These are phyloP conservation scores for Gymnopithys bicolor DNA, from an alignment of 2,797 vertebrate species.

Conservation along the genomic window DNA sequence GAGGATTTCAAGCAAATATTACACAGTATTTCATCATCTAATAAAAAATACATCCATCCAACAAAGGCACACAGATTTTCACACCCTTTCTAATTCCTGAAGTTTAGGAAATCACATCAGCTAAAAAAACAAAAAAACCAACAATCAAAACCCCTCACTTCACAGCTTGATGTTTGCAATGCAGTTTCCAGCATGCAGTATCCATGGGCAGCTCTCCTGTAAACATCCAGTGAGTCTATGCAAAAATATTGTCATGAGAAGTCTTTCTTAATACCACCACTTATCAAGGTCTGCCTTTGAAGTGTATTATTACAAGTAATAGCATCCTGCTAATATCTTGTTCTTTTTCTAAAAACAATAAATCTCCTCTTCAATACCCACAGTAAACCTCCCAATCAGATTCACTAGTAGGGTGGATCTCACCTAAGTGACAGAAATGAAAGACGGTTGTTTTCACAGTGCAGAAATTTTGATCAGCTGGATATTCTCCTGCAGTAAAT, in stretches of 20 bases:
- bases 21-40: not conserved
- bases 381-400: not conserved
- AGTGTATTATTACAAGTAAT: not conserved
- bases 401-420: not conserved
- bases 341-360: constrained; percentile 38
- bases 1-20: not conserved
- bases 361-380: not conserved
- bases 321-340: constrained; percentile 40
- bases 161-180: constrained; percentile 16
- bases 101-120: not conserved
- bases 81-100: not conserved
- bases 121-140: not conserved
- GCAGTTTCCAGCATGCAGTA: not conserved
- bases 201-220: not conserved
- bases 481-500: constrained; percentile 15
- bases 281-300: constrained; percentile 16
- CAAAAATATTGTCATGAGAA: constrained; percentile 47
- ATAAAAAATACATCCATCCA: not conserved
- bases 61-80: not conserved
- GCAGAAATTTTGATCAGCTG: constrained; percentile 9
- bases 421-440: constrained; percentile 4
- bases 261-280: not conserved
- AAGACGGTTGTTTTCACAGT: not conserved
- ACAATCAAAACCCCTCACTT: not conserved
- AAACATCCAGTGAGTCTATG: not conserved